Base-by-base conservation (phyloP, 2,113 vertebrate genomes). In the Apteryx owenii region DNA sequence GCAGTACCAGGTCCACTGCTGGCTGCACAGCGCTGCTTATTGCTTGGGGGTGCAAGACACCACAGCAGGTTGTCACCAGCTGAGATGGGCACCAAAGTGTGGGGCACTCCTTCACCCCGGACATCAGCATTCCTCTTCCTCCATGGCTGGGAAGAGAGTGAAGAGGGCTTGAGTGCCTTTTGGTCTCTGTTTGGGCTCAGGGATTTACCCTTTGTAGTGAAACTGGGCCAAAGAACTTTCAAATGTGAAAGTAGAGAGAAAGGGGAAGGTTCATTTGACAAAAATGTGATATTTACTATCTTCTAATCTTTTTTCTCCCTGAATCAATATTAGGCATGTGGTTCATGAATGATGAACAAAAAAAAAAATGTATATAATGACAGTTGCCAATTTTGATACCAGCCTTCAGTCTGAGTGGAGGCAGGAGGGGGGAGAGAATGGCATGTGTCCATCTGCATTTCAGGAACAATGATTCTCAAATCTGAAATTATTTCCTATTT, bases 391-490 rank as follows among this genome's bases (percentile, higher is more conserved):
- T 89, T 93, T 92, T 89, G 18, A 92, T 84, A 84, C 31, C 85
- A 78, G 42, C 90, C 97, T 94, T 77, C 78, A 64, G 76, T 80
- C 48, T 93, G 26, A 72, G 93, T 76, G 84, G 94, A 93, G 95
- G 94, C 1, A 10, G 86, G 66, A 92, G 65, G 65, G n/a, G n/a
- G 84, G 94, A 89, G 77, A 82, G 20, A 95, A 87, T 73, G 60
- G 75, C 88, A 97, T 66, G 58, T 23, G 15, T 95, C 93, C 72
- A 88, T 94, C 89, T 95, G 83, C 2, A 0, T 92, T 95, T 89
- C 90, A 95, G 85, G 86, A 89, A 92, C 90, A 96, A 96, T 70
- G 42, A 83, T 81, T 46, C 53, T 88, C 53, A 90, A 96, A 93
- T 46, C 64, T 85, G 64, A 87, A 95, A 90, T 62, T 86, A 68